Conservation (phyloP, 2,797 vertebrate species). For the Carcharodon carcharias region DNA sequence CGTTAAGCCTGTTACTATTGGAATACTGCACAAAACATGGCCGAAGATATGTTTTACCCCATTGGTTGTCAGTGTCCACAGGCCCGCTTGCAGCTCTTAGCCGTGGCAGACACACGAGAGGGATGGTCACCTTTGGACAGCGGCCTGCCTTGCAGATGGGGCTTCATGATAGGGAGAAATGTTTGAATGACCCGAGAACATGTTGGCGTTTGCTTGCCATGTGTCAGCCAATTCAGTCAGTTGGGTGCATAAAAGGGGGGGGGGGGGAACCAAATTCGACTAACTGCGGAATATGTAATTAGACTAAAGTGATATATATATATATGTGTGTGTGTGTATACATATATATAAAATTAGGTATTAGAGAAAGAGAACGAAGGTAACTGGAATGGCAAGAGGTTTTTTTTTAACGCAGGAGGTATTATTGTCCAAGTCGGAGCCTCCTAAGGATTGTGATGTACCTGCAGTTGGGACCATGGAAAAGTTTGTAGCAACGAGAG, state of each 20-base stretch:
- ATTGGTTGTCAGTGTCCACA: neutral
- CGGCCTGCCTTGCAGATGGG: neutral
- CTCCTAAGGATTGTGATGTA: neutral
- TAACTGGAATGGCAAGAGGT: neutral
- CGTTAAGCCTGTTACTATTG: neutral
- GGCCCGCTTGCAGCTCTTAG: neutral
- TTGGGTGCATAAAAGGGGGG: neutral
- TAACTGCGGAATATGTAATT: neutral
- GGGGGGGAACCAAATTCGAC: neutral
- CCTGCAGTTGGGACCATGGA: neutral
- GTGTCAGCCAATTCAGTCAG: neutral
- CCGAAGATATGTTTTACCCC: neutral
- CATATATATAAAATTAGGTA: neutral
- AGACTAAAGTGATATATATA: neutral
- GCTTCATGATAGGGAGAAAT: neutral
- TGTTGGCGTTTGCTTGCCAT: neutral
- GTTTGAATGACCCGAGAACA: neutral
- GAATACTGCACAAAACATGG: neutral
- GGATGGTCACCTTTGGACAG: neutral
- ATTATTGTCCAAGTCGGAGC: neutral
- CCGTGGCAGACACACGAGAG: too few species aligned
- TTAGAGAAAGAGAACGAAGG: neutral
- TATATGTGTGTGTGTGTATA: too few species aligned
- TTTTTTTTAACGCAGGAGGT: neutral
- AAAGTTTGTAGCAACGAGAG: neutral